Evolutionary conservation across 2,888 invertebrate genomes (phyloP).

Genomic region (Salticus scenicus): DNA sequence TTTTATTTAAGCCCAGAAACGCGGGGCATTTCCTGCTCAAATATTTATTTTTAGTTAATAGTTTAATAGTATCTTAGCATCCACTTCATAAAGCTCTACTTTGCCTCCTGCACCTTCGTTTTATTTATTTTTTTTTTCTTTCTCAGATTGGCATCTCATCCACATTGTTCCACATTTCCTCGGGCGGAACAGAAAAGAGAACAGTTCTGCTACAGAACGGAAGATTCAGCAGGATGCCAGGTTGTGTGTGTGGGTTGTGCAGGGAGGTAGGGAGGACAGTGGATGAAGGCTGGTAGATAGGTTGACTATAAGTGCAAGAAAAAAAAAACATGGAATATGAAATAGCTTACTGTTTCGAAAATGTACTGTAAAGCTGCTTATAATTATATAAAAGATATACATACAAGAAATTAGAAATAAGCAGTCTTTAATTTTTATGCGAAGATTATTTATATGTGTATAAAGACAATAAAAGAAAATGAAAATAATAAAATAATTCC

Average conservation of each 20-base stretch:
- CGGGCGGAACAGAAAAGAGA: constrained; percentile 18
- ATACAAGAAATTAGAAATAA: no score
- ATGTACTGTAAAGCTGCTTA: no score
- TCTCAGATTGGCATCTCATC: neutral
- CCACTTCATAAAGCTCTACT: constrained; percentile 62
- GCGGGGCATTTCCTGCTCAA: constrained; percentile 28
- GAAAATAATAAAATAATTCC: no score
- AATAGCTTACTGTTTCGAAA: no score
- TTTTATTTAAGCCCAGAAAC: constrained; percentile 47
- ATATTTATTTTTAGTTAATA: constrained; percentile 37
- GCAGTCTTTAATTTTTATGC: no score
- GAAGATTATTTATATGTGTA: no score
- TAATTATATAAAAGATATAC: no score
- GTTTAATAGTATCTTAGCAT: constrained; percentile 38
- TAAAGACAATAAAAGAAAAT: no score
- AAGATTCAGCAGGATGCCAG: constrained; percentile 6
- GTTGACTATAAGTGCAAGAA: constrained; percentile 2
- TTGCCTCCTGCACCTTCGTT: constrained; percentile 47
- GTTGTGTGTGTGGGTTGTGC: neutral
- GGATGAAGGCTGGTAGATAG: neutral
- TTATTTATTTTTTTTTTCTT: neutral
- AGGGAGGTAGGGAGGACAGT: neutral
- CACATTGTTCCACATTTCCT: neutral
- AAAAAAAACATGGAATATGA: no score
- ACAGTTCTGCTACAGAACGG: neutral